A percentile compares a stretch with the other conserved stretches of the same genome.
phyloP scores from a whole-genome alignment of 2,797 vertebrate species.

The Danio choprae region DNA sequence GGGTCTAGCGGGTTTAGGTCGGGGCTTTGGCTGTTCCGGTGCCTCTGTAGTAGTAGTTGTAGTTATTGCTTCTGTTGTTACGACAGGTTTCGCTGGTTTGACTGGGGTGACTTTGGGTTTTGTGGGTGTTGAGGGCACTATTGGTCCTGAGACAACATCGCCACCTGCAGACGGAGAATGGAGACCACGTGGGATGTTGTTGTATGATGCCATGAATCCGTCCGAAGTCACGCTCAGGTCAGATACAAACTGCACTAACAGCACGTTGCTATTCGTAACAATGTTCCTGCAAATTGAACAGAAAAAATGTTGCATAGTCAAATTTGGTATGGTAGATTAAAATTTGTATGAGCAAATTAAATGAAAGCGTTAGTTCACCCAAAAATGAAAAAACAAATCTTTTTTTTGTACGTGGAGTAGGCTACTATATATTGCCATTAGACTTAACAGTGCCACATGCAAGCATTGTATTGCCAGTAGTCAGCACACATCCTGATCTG shows the following conservation, averaged over 20 bases:
- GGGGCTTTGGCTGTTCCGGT: conserved; percentile 42
- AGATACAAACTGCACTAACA: conserved; percentile 92
- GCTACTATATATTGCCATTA: no score
- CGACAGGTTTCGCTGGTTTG: conserved; percentile 35
- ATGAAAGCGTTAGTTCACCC: no score
- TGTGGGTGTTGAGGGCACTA: conserved; percentile 40
- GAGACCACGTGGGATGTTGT: conserved; percentile 68
- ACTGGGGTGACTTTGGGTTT: conserved; percentile 52
- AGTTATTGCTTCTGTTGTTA: conserved; percentile 20
- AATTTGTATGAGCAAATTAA: no score
- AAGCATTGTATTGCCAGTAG: no score
- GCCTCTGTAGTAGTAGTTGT: conserved; percentile 36
- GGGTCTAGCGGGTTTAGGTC: conserved; percentile 52
- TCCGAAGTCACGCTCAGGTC: conserved; percentile 89
- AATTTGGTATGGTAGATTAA: neutral
- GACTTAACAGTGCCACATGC: no score
- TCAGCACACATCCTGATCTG: no score
- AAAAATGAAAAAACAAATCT: no score
- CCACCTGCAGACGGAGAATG: conserved; percentile 15
- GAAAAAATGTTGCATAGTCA: neutral
- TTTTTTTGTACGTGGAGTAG: no score
- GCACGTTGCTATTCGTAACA: conserved; percentile 78
- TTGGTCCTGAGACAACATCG: conserved; percentile 37
- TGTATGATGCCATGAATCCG: conserved; percentile 85
- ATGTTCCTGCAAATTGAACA: conserved; percentile 72